Percentiles rank a stretch among this genome's conserved stretches.
Conservation (phyloP, 2,113 vertebrate species). For the Ariopsis seemanni region DNA sequence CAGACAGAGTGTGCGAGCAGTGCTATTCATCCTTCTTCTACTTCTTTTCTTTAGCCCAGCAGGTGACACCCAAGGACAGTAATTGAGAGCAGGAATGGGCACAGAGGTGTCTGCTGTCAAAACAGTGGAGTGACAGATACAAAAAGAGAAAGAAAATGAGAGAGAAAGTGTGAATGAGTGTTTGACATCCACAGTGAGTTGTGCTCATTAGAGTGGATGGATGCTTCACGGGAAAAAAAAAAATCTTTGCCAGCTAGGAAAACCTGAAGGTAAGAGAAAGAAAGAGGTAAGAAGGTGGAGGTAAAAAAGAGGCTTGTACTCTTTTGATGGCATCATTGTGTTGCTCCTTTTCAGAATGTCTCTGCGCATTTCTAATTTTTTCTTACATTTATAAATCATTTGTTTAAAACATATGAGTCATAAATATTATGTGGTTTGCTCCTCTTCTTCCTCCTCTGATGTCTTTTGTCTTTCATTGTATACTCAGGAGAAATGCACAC, state of each 20-base stretch:
- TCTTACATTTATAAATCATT: not conserved
- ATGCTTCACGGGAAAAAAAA: not conserved
- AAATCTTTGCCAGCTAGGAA: not conserved
- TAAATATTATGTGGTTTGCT: not conserved
- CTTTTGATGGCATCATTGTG: not conserved
- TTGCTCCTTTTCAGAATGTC: not conserved
- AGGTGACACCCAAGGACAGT: conserved; percentile 31
- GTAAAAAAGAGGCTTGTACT: not conserved
- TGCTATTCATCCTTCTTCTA: not conserved
- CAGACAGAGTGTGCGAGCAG: not conserved
- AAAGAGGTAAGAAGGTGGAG: not conserved
- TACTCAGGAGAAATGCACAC: not conserved
- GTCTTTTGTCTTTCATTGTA: not conserved
- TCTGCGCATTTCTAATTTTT: not conserved
- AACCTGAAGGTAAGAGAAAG: not conserved
- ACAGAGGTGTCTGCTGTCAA: conserved; percentile 32
- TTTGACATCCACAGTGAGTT: conserved; percentile 26
- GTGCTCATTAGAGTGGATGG: conserved; percentile 27
- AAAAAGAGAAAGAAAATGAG: conserved; percentile 30
- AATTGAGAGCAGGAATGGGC: conserved; percentile 15
- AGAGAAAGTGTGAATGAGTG: conserved; percentile 29
- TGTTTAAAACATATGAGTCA: not conserved
- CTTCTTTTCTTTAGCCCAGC: conserved; percentile 16
- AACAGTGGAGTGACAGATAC: conserved; percentile 1
- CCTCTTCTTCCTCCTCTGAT: not conserved